Evolutionary conservation across 2,888 invertebrate genomes (phyloP), one percentile per base, ranked within the genome.

Genomic region (Scaptomyza polygonia): DNA sequence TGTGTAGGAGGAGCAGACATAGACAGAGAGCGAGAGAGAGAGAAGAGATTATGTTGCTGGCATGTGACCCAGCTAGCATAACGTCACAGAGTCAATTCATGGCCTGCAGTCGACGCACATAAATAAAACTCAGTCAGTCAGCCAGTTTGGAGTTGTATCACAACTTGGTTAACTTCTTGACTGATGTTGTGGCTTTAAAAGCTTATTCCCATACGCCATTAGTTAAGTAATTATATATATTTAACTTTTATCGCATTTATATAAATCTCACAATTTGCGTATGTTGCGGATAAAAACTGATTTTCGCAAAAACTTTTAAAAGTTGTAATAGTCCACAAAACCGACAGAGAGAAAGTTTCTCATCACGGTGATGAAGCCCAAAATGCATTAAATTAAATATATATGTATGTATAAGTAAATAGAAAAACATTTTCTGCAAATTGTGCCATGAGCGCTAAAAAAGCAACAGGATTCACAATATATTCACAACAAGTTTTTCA

Each of bases 21-120:
- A n/a, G 21, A 8, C 8, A 21, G 1, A 8, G 5, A 43, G 25
- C 9, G 9, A 25, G 4, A 5, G n/a, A 8, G 5, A 18, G 32
- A n/a, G n/a, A 7, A 39, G 4, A 39, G 14, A 16, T 16, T 29
- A 7, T 29, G 29, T 16, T 11, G 59, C 42, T 73, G 67, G 65
- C 77, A 68, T 57, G 36, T 54, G 64, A 48, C 74, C 68, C 68
- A 68, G 65, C 55, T 7, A 29, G 7, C 61, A 48, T 51, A 72
- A 65, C 59, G 73, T 67, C 76, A 68, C 75, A 68, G 66, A 87
- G 83, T 86, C 88, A 74, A 87, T 86, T 74, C 79, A 81, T 77
- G 62, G 70, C 70, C 70, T 77, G 84, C 77, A 75, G 84, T 32
- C 66, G 86, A 84, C 78, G 76, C 70, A 72, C 84, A 84, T 88